Evolutionary conservation across 2,888 invertebrate genomes (phyloP).

Genomic region (Lomographa bimaculata): DNA sequence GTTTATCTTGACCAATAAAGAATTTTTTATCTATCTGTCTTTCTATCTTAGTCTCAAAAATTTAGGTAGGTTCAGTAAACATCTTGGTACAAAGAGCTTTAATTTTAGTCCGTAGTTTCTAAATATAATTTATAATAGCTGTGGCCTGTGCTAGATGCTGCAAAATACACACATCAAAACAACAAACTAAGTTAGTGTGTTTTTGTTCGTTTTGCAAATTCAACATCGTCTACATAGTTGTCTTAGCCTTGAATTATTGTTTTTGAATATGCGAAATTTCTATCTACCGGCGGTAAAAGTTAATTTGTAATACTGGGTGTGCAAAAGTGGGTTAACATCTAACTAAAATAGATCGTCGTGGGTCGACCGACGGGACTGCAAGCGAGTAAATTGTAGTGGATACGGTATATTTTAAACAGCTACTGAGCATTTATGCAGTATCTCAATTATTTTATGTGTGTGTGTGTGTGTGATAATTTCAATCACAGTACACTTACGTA

Average conservation of each 20-base stretch:
- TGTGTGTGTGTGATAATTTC: no score
- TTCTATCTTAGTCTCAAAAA: no score
- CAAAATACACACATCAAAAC: slow-evolving; percentile 5
- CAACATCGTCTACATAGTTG: slow-evolving; percentile 1
- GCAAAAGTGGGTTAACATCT: slow-evolving; percentile 68
- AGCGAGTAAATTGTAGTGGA: slow-evolving; percentile 38
- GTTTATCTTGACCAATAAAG: no score
- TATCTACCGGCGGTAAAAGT: slow-evolving; percentile 48
- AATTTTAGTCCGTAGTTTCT: no score
- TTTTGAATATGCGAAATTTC: slow-evolving; percentile 22
- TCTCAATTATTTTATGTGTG: no score
- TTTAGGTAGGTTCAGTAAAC: no score
- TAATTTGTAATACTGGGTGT: slow-evolving; percentile 62
- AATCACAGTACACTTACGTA: no score
- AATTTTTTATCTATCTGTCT: not conserved
- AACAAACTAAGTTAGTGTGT: slow-evolving; percentile 9
- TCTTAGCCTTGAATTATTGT: no score
- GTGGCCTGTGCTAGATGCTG: slow-evolving; percentile 5
- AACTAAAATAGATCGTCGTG: slow-evolving; percentile 68
- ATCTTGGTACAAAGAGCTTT: no score
- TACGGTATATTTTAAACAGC: slow-evolving; percentile 32
- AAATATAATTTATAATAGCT: no score
- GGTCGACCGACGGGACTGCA: slow-evolving; percentile 46
- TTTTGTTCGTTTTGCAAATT: no score
- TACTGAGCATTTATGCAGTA: no score